Conservation (phyloP, 2,797 vertebrate genomes). For the Characodon lateralis region DNA sequence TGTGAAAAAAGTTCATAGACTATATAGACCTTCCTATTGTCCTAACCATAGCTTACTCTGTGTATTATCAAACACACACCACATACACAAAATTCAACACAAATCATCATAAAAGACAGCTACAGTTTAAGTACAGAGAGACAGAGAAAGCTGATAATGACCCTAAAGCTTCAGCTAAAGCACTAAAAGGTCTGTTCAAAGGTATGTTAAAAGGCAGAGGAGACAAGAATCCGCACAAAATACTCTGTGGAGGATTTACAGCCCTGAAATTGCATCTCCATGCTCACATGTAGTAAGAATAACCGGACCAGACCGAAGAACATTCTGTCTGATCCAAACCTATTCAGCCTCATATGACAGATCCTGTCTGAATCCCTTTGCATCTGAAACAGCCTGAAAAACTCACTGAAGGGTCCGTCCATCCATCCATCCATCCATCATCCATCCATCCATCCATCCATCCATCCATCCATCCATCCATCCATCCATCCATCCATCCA, state of each 20-base stretch:
- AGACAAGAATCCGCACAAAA: conserved; percentile 44
- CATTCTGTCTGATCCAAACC: not conserved
- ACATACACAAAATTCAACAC: conserved; percentile 10
- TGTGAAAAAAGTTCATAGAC: conserved; percentile 17
- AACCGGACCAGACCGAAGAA: not conserved
- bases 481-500: too few relatives aligned
- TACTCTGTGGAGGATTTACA: conserved; percentile 48
- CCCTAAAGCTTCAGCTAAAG: conserved; percentile 19
- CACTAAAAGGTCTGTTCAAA: conserved; percentile 36
- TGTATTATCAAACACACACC: not conserved
- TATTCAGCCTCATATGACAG: not conserved
- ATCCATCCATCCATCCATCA: too few relatives aligned
- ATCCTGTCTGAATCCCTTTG: not conserved
- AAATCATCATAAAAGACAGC: conserved; percentile 37
- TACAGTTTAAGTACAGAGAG: conserved; percentile 16
- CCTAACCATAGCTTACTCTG: conserved; percentile 22
- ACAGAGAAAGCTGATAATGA: conserved; percentile 22
- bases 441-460: too few relatives aligned
- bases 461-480: too few relatives aligned
- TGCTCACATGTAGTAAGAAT: not conserved
- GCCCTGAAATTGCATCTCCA: not conserved
- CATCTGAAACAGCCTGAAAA: not conserved
- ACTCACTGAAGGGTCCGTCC: too few relatives aligned
- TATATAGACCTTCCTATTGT: not conserved
- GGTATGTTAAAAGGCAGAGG: conserved; percentile 59